Evolutionary conservation across 1,140 invertebrate genomes (phyloP).

Genomic region (Zophobas atratus): DNA sequence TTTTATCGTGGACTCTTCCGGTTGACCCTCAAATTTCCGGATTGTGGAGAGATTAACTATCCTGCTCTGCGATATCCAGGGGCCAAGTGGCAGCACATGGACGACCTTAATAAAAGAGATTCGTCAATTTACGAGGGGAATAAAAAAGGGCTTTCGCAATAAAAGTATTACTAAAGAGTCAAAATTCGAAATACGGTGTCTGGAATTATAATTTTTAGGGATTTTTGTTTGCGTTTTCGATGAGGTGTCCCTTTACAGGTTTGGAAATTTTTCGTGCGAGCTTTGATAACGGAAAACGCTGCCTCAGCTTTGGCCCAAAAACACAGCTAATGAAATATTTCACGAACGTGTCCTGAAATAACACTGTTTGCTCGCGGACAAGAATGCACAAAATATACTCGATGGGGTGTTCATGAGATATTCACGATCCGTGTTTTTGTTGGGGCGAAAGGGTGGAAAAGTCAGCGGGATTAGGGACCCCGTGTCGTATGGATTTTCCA

Average conservation of each 20-base stretch:
- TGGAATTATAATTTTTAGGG: no score
- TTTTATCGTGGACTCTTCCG: constrained; percentile 1
- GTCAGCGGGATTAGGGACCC: no score
- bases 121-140: constrained; percentile 30
- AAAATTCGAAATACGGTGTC: no score
- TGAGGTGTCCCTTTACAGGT: background rate
- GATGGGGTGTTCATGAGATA: background rate
- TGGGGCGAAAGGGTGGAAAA: no score
- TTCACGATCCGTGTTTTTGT: background rate
- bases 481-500: no score
- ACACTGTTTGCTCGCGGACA: background rate
- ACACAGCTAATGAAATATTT: constrained; percentile 28
- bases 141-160: no score
- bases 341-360: constrained; percentile 19
- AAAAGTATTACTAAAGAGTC: no score
- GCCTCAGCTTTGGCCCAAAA: constrained; percentile 2
- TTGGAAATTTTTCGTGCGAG: background rate
- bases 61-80: constrained; percentile 13
- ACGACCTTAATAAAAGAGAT: constrained; percentile 26
- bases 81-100: constrained; percentile 28
- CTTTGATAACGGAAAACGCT: background rate
- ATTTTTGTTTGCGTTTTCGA: no score
- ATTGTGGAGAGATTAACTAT: constrained; percentile 14
- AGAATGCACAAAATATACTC: background rate
- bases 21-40: constrained; percentile 25